A percentile compares a stretch with the other conserved stretches of the same genome.
Evolutionary conservation across 2,113 vertebrate species (phyloP).

Genomic region (Nothoprocta perdicaria): DNA sequence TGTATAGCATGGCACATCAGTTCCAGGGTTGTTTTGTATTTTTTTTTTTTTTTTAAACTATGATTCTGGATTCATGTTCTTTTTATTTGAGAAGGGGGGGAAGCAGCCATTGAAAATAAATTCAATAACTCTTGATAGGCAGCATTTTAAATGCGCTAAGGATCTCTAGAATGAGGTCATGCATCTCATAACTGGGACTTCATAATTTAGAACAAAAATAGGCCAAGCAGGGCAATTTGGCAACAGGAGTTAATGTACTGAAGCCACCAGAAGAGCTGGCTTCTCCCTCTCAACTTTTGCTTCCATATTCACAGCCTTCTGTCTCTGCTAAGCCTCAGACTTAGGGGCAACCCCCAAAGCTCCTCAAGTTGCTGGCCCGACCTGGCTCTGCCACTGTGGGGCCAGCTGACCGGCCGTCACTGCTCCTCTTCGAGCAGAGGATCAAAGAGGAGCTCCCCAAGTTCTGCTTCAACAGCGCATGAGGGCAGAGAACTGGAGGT

Average conservation of each 20-base stretch:
- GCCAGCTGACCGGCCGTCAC: too few relatives aligned
- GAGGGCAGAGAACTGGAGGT: neutral
- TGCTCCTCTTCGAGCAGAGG: neutral
- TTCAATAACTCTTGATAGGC: neutral
- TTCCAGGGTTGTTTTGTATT: too few relatives aligned
- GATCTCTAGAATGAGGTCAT: neutral
- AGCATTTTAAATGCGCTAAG: neutral
- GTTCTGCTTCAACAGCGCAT: neutral
- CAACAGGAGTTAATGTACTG: constrained; percentile 12
- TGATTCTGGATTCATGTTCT: neutral
- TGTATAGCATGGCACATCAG: neutral
- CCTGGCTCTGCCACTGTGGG: neutral
- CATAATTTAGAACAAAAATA: constrained; percentile 39
- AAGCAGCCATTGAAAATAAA: constrained; percentile 29
- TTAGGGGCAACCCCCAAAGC: neutral
- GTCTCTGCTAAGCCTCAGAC: neutral
- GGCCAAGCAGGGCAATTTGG: neutral
- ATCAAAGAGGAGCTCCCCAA: neutral
- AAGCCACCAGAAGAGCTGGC: constrained; percentile 9
- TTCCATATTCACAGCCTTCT: neutral
- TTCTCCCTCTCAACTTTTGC: neutral
- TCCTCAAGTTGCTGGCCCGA: neutral
- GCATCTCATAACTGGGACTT: neutral
- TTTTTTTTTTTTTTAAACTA: neutral
- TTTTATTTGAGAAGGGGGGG: neutral